Percentiles rank a stretch among this genome's conserved stretches.
Evolutionary conservation across 2,888 invertebrate species (phyloP).

Genomic region (Diogma glabrata): DNA sequence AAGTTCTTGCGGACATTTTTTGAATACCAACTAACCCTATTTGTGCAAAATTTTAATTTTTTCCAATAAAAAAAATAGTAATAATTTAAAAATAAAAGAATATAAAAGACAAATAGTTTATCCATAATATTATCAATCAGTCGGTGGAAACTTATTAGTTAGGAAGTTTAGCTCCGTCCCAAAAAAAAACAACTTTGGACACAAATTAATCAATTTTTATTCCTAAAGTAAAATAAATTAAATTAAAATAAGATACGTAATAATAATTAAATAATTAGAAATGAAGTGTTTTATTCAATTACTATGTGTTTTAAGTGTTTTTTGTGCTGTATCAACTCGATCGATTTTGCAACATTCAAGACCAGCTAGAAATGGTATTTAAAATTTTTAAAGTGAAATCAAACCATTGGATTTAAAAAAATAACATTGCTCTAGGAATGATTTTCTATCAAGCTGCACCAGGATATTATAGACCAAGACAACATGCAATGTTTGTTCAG

Average conservation of each 20-base stretch:
- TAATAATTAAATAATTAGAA: neutral
- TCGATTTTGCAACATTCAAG: conserved; percentile 7
- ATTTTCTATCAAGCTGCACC: conserved; percentile 23
- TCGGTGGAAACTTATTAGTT: conserved; percentile 37
- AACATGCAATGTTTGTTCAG: conserved; percentile 31
- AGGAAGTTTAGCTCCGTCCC: conserved; percentile 37
- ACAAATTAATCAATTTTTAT: neutral
- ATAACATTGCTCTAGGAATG: conserved; percentile 13
- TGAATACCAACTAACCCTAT: conserved; percentile 10
- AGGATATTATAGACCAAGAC: conserved; percentile 22
- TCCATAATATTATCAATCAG: conserved; percentile 29
- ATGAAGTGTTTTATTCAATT: conserved; percentile 15
- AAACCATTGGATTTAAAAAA: neutral
- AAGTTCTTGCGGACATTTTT: neutral
- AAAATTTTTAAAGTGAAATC: neutral
- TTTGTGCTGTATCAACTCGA: conserved; percentile 8
- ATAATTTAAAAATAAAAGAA: neutral
- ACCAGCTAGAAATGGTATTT: conserved; percentile 10
- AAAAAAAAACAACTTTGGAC: neutral
- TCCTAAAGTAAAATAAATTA: conserved; percentile 5
- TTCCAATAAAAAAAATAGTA: neutral
- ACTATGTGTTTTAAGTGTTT: conserved; percentile 8
- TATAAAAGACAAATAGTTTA: conserved; percentile 9
- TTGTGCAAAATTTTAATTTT: too few species aligned
- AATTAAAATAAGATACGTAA: conserved; percentile 3